Base-by-base conservation (phyloP, 30 jellyfish, hydroid and myxozoan genomes). In the Morbakka virulenta region DNA sequence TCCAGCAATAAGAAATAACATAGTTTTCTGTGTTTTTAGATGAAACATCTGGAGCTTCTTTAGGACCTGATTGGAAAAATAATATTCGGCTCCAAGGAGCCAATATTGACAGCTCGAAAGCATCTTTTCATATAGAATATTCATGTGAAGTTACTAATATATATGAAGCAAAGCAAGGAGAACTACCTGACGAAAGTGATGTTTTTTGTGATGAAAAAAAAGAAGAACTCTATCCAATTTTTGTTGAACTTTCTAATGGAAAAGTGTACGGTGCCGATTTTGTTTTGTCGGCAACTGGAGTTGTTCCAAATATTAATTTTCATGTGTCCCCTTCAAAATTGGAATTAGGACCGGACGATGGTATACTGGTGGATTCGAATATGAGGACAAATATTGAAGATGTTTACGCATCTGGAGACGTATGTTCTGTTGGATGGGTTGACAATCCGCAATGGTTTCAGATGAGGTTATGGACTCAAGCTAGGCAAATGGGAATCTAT, bases 381-480 rank as follows among this genome's bases (percentile, higher is more conserved):
- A 92, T 92, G 98, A 66, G 95, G 53, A 92, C 95, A 9, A 79
- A 52, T 71, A 41, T 92, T 12, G 53, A 84, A 4, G 76, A 85
- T 66, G 74, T 92, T 52, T 92, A 80, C 70, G 98, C 98, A 22
- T 95, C 95, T 36, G 98, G 98, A 9, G 98, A 92, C 68, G 78
- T 41, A 11, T 85, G 96, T 64, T 32, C 68, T 21, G 83, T 89
- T 14, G 36, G 87, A 0, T 92, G 95, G 96, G 64, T 35, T 29
- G 70, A 67, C 2, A 51, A 89, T 1, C 72, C 85, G 13, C 79
- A 78, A 26, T 92, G 98, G 98, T 92, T 92, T 80, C 98, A 80
- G 72, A 92, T 92, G 98, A 87, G 92, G 1, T 79, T 92, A 33
- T 92, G 98, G 98, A 80, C 98, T 20, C 98, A 92, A 64, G 98